phyloP scores from a whole-genome alignment of 2,888 invertebrate species.

The Bellardia pandia region DNA sequence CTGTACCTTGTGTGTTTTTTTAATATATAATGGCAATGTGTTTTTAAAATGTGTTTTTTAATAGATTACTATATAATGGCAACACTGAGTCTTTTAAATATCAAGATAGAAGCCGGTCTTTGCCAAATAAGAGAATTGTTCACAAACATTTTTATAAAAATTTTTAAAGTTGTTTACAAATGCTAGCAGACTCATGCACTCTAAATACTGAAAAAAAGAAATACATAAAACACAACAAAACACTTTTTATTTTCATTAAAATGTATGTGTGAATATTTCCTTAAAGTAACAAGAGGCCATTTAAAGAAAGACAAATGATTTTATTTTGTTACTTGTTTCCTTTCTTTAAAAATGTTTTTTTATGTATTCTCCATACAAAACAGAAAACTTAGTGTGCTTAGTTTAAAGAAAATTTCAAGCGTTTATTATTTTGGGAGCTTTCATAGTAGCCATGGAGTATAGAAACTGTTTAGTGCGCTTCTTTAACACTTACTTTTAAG shows the following conservation, averaged over 20 bases:
- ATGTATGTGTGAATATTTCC: background rate
- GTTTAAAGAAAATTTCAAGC: no score
- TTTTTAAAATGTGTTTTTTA: no score
- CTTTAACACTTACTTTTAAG: background rate
- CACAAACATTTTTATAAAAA: background rate
- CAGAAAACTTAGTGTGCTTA: no score
- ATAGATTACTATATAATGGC: background rate
- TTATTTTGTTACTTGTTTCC: background rate
- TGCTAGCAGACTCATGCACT: background rate
- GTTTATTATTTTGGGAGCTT: no score
- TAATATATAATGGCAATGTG: no score
- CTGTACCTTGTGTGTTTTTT: no score
- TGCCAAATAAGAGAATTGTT: background rate
- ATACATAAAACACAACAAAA: background rate
- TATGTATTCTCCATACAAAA: background rate
- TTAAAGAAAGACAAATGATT: slow-evolving; percentile 34
- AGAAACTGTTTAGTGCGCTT: background rate
- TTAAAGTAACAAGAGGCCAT: slow-evolving; percentile 41
- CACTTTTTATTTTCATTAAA: background rate
- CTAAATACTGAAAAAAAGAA: background rate
- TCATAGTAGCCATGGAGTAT: no score
- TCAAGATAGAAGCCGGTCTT: background rate
- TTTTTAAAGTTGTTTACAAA: background rate
- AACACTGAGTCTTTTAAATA: background rate
- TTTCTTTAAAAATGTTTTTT: no score